Evolutionary conservation across 2,113 vertebrate genomes (phyloP).

Genomic region (Romanogobio albipinnatus): DNA sequence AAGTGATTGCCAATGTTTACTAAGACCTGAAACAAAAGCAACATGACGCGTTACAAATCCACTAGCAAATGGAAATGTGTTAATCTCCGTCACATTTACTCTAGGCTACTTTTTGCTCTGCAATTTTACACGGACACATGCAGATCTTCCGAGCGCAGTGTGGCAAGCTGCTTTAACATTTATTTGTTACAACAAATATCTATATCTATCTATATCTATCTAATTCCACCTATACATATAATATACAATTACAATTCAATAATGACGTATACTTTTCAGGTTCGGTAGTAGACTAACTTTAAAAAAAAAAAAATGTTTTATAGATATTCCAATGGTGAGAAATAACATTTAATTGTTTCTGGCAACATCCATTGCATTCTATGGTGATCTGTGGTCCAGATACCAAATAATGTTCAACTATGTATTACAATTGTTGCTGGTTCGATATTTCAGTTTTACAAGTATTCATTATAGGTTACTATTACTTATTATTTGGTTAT

Average conservation of each 20-base stretch:
- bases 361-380: not conserved
- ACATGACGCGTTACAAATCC: conserved; percentile 48
- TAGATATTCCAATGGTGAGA: not conserved
- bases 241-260: not conserved
- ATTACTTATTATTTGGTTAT: not conserved
- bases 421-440: not conserved
- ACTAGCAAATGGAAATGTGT: not conserved
- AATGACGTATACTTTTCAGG: not conserved
- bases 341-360: not conserved
- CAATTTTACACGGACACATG: not conserved
- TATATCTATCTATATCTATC: too few relatives aligned
- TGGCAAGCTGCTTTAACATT: not conserved
- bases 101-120: not conserved
- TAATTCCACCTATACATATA: too few relatives aligned
- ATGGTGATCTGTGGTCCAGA: not conserved
- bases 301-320: too few relatives aligned
- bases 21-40: conserved; percentile 84
- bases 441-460: not conserved
- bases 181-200: not conserved
- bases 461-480: not conserved
- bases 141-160: conserved; percentile 1
- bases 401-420: not conserved
- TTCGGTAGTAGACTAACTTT: not conserved
- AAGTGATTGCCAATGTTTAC: conserved; percentile 99
- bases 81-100: not conserved